Percentiles rank a stretch among this genome's conserved stretches.
Conservation (phyloP, 2,113 vertebrate genomes). For the Erythrocebus patas region DNA sequence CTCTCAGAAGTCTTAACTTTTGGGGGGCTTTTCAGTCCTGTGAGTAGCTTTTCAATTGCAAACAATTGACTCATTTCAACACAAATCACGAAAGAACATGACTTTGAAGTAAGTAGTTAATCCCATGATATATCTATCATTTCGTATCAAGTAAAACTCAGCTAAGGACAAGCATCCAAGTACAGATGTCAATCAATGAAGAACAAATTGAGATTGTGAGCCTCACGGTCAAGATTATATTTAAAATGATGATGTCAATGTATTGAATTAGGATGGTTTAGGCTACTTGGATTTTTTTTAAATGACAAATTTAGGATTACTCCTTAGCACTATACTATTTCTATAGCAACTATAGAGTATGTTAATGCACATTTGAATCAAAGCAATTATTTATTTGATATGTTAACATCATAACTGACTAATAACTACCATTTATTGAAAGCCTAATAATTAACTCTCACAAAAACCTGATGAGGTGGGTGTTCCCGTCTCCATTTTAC, state of each 20-base stretch:
- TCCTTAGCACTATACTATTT: slow-evolving; percentile 26
- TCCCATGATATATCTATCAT: slow-evolving; percentile 59
- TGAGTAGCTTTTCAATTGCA: slow-evolving; percentile 42
- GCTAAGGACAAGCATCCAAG: slow-evolving; percentile 58
- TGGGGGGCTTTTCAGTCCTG: background rate
- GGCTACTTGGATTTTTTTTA: background rate
- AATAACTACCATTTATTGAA: background rate
- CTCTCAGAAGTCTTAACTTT: slow-evolving; percentile 49
- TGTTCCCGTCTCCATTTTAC: background rate
- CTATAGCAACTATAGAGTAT: background rate
- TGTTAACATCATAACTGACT: background rate
- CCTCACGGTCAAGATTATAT: slow-evolving; percentile 49
- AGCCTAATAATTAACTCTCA: background rate
- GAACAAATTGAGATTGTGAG: slow-evolving; percentile 38
- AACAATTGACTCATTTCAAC: slow-evolving; percentile 53
- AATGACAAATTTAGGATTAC: slow-evolving; percentile 17
- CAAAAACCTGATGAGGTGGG: background rate
- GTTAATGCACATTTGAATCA: background rate
- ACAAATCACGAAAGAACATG: slow-evolving; percentile 57
- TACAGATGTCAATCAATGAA: slow-evolving; percentile 64
- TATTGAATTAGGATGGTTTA: slow-evolving; percentile 43
- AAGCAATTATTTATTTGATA: background rate
- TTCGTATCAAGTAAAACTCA: slow-evolving; percentile 54
- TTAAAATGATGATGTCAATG: slow-evolving; percentile 28
- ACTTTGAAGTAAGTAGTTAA: slow-evolving; percentile 64